phyloP scores from a whole-genome alignment of 2,113 vertebrate species.

The Myocastor coypus region DNA sequence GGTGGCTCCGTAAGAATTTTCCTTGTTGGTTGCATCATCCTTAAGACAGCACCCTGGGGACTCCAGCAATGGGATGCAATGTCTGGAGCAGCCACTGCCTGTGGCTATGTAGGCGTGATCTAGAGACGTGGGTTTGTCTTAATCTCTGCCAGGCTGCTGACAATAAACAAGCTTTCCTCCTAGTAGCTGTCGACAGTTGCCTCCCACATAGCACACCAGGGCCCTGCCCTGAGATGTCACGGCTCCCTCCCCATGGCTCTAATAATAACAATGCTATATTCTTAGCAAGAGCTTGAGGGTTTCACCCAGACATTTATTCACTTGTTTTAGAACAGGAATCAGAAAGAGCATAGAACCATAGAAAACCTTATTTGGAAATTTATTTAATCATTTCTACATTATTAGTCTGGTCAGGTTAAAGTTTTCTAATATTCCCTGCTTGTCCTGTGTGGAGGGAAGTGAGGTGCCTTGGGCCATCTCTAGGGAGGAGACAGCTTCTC shows the following conservation, averaged over 20 bases:
- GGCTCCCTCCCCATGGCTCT: constrained; percentile 61
- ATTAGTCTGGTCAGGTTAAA: not conserved
- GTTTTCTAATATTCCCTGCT: not conserved
- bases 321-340: constrained; percentile 23
- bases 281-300: constrained; percentile 28
- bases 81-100: not conserved
- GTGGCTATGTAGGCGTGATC: constrained; percentile 14
- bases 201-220: constrained; percentile 66
- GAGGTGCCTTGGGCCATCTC: not conserved
- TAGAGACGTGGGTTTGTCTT: not conserved
- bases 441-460: not conserved
- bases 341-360: not conserved
- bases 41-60: not conserved
- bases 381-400: constrained; percentile 26
- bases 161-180: constrained; percentile 55
- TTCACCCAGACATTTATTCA: constrained; percentile 7
- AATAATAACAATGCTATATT: constrained; percentile 72
- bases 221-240: constrained; percentile 61
- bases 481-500: not conserved
- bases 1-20: not conserved
- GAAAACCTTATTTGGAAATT: not conserved
- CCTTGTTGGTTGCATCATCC: not conserved
- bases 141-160: constrained; percentile 51
- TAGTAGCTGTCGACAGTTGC: constrained; percentile 73
- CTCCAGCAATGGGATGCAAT: not conserved